phyloP scores from a whole-genome alignment of 2,888 invertebrate genomes.

The Perdita meconis region DNA sequence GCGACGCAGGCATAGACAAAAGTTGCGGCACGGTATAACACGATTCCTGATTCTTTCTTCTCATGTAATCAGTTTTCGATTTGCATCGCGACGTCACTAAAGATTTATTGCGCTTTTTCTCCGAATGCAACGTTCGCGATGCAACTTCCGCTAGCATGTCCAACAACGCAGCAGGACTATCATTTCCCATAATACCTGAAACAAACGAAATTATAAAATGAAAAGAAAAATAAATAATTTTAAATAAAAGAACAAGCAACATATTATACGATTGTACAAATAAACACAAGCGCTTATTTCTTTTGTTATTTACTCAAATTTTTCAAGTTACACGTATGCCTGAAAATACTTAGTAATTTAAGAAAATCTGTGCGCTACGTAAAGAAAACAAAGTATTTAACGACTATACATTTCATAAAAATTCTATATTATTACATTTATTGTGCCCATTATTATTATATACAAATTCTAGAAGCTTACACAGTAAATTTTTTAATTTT shows the following conservation, averaged over 20 bases:
- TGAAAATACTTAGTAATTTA: background rate
- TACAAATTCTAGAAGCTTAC: background rate
- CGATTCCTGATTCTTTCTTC: conserved; percentile 72
- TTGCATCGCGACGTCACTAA: conserved; percentile 62
- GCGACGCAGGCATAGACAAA: conserved; percentile 83
- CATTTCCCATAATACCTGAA: conserved; percentile 78
- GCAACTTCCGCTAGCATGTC: conserved; percentile 86
- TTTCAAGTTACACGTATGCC: background rate
- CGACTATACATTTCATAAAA: background rate
- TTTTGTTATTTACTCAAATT: background rate
- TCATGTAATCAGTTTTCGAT: conserved; percentile 61
- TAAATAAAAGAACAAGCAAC: background rate
- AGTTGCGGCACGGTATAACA: conserved; percentile 75
- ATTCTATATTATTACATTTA: background rate
- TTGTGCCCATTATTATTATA: background rate
- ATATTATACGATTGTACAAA: too few species aligned
- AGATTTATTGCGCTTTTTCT: conserved; percentile 73
- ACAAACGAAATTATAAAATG: background rate
- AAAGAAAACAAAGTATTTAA: background rate
- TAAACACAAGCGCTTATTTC: background rate
- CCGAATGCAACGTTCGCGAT: conserved; percentile 84
- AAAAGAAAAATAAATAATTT: background rate
- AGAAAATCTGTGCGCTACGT: background rate
- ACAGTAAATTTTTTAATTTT: conserved; percentile 2
- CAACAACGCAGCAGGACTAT: conserved; percentile 82